Percentiles rank a stretch among this genome's conserved stretches.
phyloP scores from a whole-genome alignment of 2,888 invertebrate genomes.

The Frankliniella fusca region DNA sequence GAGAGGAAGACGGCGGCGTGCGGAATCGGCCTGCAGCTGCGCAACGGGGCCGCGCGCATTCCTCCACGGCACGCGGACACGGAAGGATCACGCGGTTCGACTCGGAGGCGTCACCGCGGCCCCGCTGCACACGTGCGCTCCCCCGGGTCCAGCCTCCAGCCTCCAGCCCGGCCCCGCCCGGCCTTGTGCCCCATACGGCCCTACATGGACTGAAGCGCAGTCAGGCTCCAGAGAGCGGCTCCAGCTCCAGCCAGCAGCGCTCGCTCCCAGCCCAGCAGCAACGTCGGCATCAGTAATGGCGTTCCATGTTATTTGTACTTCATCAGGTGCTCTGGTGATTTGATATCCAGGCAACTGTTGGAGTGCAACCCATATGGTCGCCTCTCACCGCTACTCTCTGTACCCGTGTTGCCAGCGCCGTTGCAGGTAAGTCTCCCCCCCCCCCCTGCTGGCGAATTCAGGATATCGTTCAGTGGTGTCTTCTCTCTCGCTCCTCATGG shows the following conservation, averaged over 20 bases:
- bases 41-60: not conserved
- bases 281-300: conserved; percentile 28
- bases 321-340: conserved; percentile 97
- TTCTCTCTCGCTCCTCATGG: too few relatives aligned
- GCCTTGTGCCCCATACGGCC: conserved; percentile 57
- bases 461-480: too few relatives aligned
- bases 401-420: not conserved
- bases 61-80: not conserved
- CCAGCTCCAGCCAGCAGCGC: not conserved
- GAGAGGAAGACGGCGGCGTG: not conserved
- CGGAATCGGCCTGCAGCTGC: not conserved
- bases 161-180: conserved; percentile 36
- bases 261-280: not conserved
- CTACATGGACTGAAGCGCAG: not conserved
- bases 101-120: too few relatives aligned
- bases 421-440: too few relatives aligned
- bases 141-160: not conserved
- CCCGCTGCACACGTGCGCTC: not conserved
- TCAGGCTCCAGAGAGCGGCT: not conserved
- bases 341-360: conserved; percentile 94
- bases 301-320: conserved; percentile 93
- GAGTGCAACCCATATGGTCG: conserved; percentile 91
- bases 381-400: conserved; percentile 28
- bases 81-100: not conserved
- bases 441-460: too few relatives aligned